Evolutionary conservation across 2,888 invertebrate genomes (phyloP).

Genomic region (Drosophila barbarae): DNA sequence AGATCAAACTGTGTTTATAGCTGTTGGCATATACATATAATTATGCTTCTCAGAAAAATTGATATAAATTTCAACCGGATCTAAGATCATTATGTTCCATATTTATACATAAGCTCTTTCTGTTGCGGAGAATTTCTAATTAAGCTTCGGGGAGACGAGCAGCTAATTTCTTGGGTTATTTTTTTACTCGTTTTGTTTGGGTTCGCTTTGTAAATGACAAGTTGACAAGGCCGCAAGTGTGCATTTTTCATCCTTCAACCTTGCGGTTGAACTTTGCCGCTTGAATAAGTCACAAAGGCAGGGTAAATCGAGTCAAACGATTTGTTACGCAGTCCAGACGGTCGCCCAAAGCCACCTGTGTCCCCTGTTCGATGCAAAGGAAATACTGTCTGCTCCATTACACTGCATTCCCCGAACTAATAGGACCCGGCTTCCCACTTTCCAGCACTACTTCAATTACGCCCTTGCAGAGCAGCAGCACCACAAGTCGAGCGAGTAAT

Average conservation of each 20-base stretch:
- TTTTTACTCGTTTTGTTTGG: neutral
- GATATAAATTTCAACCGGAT: neutral
- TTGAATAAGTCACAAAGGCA: conserved; percentile 6
- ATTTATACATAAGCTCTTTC: neutral
- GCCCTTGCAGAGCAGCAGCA: neutral
- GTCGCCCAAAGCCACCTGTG: neutral
- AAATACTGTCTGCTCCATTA: neutral
- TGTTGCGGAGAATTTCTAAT: neutral
- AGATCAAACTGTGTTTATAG: too few species aligned
- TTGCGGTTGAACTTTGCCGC: conserved; percentile 3
- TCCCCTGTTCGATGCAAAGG: neutral
- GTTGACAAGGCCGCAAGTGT: neutral
- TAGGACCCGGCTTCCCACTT: neutral
- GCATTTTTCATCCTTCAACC: neutral
- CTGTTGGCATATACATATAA: neutral
- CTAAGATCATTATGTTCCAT: neutral
- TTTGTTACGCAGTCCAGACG: neutral
- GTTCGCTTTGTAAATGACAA: conserved; percentile 2
- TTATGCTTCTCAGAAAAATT: neutral
- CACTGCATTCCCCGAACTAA: conserved; percentile 9
- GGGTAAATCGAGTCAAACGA: conserved; percentile 1
- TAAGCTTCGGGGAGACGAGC: neutral
- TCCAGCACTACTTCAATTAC: neutral
- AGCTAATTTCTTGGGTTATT: neutral
- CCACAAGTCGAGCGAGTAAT: conserved; percentile 15